Percentiles rank a stretch among this genome's conserved stretches.
Evolutionary conservation across 2,797 vertebrate species (phyloP).

Genomic region (Cynopterus sphinx): DNA sequence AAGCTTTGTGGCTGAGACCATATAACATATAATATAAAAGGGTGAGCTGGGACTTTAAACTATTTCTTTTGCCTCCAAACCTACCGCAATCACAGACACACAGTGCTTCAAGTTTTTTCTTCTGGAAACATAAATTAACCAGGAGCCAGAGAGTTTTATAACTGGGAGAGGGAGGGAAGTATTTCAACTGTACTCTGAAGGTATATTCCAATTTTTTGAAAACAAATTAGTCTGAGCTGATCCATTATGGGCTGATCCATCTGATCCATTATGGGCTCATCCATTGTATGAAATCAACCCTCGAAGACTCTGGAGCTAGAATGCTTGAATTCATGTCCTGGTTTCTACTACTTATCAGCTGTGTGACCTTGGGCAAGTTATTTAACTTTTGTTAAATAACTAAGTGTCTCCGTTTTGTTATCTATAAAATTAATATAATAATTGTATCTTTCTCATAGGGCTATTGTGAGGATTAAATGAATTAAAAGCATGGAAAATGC

Average conservation of each 20-base stretch:
- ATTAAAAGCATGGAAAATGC: background rate
- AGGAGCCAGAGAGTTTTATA: background rate
- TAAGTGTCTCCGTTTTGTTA: background rate
- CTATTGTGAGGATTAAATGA: background rate
- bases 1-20: background rate
- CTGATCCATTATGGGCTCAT: too few relatives aligned
- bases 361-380: background rate
- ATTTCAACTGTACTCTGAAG: background rate
- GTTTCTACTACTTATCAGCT: background rate
- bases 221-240: background rate
- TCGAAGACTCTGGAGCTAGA: background rate
- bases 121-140: background rate
- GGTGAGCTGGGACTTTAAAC: background rate
- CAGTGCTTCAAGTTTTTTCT: background rate
- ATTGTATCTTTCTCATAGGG: background rate
- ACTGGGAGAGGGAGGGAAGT: background rate
- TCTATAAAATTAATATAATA: background rate
- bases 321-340: background rate
- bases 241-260: background rate
- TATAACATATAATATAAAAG: background rate
- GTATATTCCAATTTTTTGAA: background rate
- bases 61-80: background rate
- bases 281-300: background rate
- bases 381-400: background rate
- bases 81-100: background rate